phyloP scores from a whole-genome alignment of 2,888 invertebrate genomes.

The Drosophila parthenogenetica region DNA sequence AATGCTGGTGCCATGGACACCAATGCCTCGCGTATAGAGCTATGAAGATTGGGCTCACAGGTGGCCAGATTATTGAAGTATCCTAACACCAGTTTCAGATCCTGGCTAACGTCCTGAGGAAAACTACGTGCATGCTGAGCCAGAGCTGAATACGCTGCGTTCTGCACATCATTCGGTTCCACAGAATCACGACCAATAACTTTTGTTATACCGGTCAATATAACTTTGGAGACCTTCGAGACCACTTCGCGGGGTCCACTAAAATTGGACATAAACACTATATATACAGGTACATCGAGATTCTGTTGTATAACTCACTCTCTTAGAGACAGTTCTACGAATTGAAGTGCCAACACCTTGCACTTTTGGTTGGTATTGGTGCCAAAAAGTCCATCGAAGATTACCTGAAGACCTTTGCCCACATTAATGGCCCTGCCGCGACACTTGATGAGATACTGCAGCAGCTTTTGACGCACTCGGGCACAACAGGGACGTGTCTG shows the following conservation, averaged over 20 bases:
- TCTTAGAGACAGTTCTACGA: conserved; percentile 92
- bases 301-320: conserved; percentile 87
- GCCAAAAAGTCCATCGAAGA: conserved; percentile 95
- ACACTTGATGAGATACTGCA: conserved; percentile 92
- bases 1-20: conserved; percentile 89
- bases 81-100: conserved; percentile 86
- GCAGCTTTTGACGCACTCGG: conserved; percentile 92
- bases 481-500: conserved; percentile 92
- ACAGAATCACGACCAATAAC: conserved; percentile 82
- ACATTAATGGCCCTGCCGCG: conserved; percentile 90
- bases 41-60: conserved; percentile 86
- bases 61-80: conserved; percentile 84
- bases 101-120: conserved; percentile 88
- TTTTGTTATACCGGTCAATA: conserved; percentile 83
- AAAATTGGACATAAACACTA: background rate
- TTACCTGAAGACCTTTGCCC: conserved; percentile 93
- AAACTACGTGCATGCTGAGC: conserved; percentile 86
- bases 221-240: conserved; percentile 83
- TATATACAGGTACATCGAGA: background rate
- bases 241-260: conserved; percentile 83
- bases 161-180: conserved; percentile 85
- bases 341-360: conserved; percentile 92
- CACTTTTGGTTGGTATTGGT: conserved; percentile 93
- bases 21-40: conserved; percentile 89
- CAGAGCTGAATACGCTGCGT: conserved; percentile 85